Base-by-base conservation (phyloP, 2,888 invertebrate species). In the Noctua fimbriata region DNA sequence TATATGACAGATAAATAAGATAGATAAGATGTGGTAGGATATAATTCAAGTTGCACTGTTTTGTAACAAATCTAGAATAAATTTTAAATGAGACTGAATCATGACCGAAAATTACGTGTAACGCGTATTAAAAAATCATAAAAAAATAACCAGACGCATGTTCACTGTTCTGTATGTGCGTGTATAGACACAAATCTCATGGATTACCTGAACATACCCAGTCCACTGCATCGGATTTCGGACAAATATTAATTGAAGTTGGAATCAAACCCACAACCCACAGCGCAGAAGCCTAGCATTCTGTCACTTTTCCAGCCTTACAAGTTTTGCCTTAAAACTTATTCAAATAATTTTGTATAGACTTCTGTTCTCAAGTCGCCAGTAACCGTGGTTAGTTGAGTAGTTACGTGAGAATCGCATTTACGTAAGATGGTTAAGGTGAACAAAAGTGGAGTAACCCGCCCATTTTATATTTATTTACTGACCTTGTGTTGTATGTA, bases 361-460 rank as follows among this genome's bases (percentile, higher is more conserved):
- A 2, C 0, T 7, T 76, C 16, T 52, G 52, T 9, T 52, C 65
- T 32, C 24, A 83, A 82, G 78, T 89, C 44, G 7, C 32, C 3
- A 84, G 70, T 63, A 47, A 55, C 10, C 1, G 85, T 71, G 65
- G 81, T 73, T 65, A 32, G 18, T 24, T 65, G 12, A 12, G 21
- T 65, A 12, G 73, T 81, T 89, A 89, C 78, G 86, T 83, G 87
- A 83, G 81, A 82, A 83, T 65, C 49, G 65, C 67, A 90, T 84
- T 92, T 92, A 91, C 90, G 89, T 92, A 92, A 92, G 76, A 80
- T 88, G 86, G 89, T 87, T 92, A 92, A 93, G 92, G 92, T 92
- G 90, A 91, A 78, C 81, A 87, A 87, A 88, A 89, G 88, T 90
- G 83, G 88, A 91, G 89, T 89, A 90, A 88, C 79, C 80, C 85